Conservation (phyloP, 2,113 vertebrate species). For the Anguilla japonica region DNA sequence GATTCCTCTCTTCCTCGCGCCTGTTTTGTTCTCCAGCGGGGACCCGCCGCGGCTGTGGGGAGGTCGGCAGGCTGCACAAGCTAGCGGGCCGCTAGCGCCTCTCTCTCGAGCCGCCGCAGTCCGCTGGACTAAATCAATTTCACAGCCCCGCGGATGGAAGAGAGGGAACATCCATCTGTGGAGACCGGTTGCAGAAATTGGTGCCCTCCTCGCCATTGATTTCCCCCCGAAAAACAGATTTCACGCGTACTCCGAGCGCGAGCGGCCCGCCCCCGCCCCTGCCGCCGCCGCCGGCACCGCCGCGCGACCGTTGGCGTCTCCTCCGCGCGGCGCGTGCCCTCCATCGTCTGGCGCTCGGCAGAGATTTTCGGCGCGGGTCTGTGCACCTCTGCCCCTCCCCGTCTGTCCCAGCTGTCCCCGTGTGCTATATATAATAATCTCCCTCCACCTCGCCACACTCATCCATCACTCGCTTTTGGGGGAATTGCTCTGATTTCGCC, state of each 20-base stretch:
- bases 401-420: not conserved
- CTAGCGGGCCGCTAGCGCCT: not conserved
- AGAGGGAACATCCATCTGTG: slow-evolving; percentile 34
- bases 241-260: not conserved
- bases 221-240: not conserved
- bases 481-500: slow-evolving; percentile 10
- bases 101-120: not conserved
- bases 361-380: not conserved
- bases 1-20: slow-evolving; percentile 1
- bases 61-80: not conserved
- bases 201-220: not conserved
- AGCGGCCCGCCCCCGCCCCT: not conserved
- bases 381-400: not conserved
- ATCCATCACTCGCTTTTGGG: slow-evolving; percentile 8
- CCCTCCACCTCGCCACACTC: slow-evolving; percentile 12
- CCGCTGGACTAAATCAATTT: slow-evolving; percentile 2
- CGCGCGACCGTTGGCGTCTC: not conserved
- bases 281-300: too few relatives aligned
- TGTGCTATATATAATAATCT: slow-evolving; percentile 6
- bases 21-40: not conserved
- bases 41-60: not conserved
- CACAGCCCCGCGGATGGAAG: slow-evolving; percentile 38
- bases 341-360: not conserved
- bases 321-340: not conserved
- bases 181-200: slow-evolving; percentile 7